A percentile compares a stretch with the other conserved stretches of the same genome.
These are phyloP conservation scores for Cheilosia scutellata DNA, from an alignment of 2,888 invertebrate genomes.

Conservation along the genomic window DNA sequence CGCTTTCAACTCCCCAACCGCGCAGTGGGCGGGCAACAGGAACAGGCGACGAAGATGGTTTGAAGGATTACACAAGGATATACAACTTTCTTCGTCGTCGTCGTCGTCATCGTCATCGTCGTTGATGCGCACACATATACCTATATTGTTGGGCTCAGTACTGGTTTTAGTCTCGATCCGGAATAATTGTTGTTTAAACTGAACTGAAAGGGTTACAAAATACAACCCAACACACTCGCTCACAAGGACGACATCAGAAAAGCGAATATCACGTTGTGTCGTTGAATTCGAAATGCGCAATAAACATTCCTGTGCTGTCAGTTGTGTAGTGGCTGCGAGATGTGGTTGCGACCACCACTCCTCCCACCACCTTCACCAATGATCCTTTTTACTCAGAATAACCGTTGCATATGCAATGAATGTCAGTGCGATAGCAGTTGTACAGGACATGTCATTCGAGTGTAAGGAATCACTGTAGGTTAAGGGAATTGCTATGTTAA, in stretches of 20 bases:
- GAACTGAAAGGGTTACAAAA: conserved; percentile 41
- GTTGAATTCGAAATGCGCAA: conserved; percentile 60
- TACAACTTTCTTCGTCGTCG: conserved; percentile 46
- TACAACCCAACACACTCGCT: background rate
- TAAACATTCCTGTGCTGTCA: conserved; percentile 67
- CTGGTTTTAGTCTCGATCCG: conserved; percentile 34
- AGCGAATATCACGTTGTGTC: conserved; percentile 35
- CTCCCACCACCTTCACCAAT: background rate
- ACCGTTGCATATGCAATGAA: conserved; percentile 72
- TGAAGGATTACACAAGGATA: conserved; percentile 50
- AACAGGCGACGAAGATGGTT: conserved; percentile 11
- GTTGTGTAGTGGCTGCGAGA: conserved; percentile 21
- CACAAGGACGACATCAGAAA: background rate
- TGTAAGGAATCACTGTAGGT: conserved; percentile 38
- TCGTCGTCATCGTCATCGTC: conserved; percentile 17
- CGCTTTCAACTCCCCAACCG: conserved; percentile 12
- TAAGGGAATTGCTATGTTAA: conserved; percentile 40
- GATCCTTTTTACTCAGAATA: conserved; percentile 30
- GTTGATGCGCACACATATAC: conserved; percentile 12
- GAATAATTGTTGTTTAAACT: conserved; percentile 69
- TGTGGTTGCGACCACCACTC: background rate
- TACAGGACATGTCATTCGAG: conserved; percentile 42
- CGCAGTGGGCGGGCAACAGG: conserved; percentile 1
- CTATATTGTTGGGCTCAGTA: conserved; percentile 43
- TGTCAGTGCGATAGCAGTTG: conserved; percentile 53